phyloP scores from a whole-genome alignment of 2,888 invertebrate species.

The Selenia dentaria region DNA sequence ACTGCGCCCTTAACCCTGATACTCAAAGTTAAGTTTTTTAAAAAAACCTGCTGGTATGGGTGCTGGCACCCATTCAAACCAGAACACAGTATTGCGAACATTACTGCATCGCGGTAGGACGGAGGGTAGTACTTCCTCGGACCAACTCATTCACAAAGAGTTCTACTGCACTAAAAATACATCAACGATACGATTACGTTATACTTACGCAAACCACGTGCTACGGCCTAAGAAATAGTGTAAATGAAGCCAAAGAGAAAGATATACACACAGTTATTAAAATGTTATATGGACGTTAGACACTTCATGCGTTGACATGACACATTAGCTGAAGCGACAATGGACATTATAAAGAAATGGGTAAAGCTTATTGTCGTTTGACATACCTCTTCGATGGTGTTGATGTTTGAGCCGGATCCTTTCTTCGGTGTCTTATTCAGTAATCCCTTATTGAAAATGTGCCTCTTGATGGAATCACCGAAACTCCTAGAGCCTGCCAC shows the following conservation, averaged over 20 bases:
- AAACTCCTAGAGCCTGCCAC: conserved; percentile 87
- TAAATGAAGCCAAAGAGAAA: conserved; percentile 16
- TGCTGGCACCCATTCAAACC: too few species aligned
- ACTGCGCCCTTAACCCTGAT: too few species aligned
- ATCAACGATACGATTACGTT: too few species aligned
- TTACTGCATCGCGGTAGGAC: too few species aligned
- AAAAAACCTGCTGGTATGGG: too few species aligned
- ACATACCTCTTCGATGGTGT: conserved; percentile 71
- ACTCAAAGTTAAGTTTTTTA: too few species aligned
- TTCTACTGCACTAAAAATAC: too few species aligned
- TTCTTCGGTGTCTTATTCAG: conserved; percentile 82
- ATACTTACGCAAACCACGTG: too few species aligned
- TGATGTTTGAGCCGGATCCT: conserved; percentile 65
- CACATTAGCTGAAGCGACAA: conserved; percentile 31
- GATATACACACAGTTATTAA: conserved; percentile 21
- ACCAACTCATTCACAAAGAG: too few species aligned
- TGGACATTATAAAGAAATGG: conserved; percentile 6
- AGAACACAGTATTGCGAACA: too few species aligned
- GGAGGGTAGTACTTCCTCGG: too few species aligned
- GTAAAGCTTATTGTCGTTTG: not conserved
- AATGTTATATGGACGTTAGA: conserved; percentile 26
- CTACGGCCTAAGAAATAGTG: conserved; percentile 3
- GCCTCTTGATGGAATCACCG: conserved; percentile 93
- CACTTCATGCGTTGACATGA: conserved; percentile 26
- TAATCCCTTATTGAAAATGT: conserved; percentile 91